Base-by-base conservation (phyloP, 2,113 vertebrate species). In the Cyprinodon tularosa region DNA sequence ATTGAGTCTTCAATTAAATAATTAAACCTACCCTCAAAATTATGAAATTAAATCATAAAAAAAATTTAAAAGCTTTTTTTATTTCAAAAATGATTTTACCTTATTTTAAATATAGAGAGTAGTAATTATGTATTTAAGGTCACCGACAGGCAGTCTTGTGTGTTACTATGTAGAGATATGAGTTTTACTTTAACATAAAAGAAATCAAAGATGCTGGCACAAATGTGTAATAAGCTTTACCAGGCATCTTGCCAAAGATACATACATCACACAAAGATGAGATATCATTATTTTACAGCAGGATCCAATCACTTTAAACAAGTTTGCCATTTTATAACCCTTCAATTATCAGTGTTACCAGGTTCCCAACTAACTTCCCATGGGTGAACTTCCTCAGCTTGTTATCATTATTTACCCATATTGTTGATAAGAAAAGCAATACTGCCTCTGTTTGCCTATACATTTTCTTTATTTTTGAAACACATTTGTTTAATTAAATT, bases 401-500 rank as follows among this genome's bases (percentile, higher is more conserved):
- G 20, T 6, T 6, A 15, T 20, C 17, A 7, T 20, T 57, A n/a
- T 57, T 57, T 57, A 20, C 7, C 50, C 17, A 9, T 15, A 42
- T 6, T 42, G 9, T 42, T 68, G 75, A 53, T 42, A 64, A 71
- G 66, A 29, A 6, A 15, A 47, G 50, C 60, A 45, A 50, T 78
- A 83, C 78, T 81, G 73, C 72, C 71, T 81, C 68, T 38, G 57
- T 44, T 76, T 47, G 17, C 22, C 66, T 74, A 17, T 50, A 65
- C 66, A 80, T 72, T 80, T 72, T 78, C 62, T 83, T 70, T 71
- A 29, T 29, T 29, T 29, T 29, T 29, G 64, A 71, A 77, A 82
- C 81, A 65, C 74, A 86, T 84, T 76, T 82, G 77, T 61, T 77
- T 84, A 42, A 80, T 53, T 70, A 73, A 70, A 70, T 65, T 17